Evolutionary conservation across 2,888 invertebrate species (phyloP).

Genomic region (Drosophila pseudotalamancana): DNA sequence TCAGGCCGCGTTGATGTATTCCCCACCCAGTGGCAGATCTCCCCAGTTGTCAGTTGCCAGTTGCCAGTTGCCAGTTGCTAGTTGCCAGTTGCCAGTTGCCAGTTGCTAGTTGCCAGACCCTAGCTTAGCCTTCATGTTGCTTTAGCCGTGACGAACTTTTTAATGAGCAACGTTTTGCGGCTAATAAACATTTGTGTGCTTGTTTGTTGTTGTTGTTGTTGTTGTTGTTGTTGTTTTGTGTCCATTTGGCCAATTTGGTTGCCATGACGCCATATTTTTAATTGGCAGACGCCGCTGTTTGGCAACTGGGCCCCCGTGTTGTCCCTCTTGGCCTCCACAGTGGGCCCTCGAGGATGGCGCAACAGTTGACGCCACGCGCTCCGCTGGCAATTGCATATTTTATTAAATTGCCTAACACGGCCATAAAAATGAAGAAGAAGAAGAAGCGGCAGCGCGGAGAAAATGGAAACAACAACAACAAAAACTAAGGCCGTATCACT

Average conservation of each 20-base stretch:
- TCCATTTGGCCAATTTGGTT: conserved; percentile 51
- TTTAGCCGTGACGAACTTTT: conserved; percentile 70
- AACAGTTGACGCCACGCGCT: conserved; percentile 53
- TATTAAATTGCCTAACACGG: conserved; percentile 45
- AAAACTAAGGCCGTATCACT: conserved; percentile 51
- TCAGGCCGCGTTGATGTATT: conserved; percentile 45
- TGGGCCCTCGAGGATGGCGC: conserved; percentile 37
- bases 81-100: conserved; percentile 11
- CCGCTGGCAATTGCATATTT: conserved; percentile 66
- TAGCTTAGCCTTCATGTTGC: conserved; percentile 21
- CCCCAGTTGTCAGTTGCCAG: conserved; percentile 15
- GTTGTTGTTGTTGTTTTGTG: conserved; percentile 17
- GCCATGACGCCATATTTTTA: conserved; percentile 78
- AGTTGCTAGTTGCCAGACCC: conserved; percentile 10
- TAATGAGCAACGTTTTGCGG: conserved; percentile 78
- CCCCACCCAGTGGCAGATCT: conserved; percentile 7
- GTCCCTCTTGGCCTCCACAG: conserved; percentile 11
- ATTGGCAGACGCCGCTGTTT: conserved; percentile 62
- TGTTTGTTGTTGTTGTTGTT: conserved; percentile 18
- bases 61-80: conserved; percentile 4
- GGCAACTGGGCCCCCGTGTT: conserved; percentile 21
- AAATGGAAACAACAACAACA: conserved; percentile 8
- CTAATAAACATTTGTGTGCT: conserved; percentile 76
- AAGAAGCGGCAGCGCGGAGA: neutral
- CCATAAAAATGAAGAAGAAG: conserved; percentile 17